Base-by-base conservation (phyloP, 2,888 invertebrate genomes). In the Drosophila dives region DNA sequence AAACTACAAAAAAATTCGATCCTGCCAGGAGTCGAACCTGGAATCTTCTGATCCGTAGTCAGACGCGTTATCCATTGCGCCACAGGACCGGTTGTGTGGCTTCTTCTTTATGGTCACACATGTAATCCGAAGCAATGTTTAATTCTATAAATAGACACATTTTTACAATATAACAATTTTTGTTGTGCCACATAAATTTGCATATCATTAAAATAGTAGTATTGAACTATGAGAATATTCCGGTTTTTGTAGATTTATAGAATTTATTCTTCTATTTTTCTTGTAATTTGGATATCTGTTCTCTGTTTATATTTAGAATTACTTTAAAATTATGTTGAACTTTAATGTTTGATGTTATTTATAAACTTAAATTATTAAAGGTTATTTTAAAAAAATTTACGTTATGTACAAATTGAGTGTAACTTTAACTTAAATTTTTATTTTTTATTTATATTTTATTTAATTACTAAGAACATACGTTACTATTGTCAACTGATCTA, bases 1-100 rank as follows among this genome's bases (percentile, higher is more conserved):
- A 34, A 50, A 40, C 8, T 34, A 33, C 23, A 3, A 42, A 67
- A 60, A 69, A 45, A 2, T 1, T 50, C 91, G 91, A 91, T 90
- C 91, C 91, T 91, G 91, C 91, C 91, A 91, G 92, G 92, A 91
- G 92, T 91, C 91, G 92, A 91, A 91, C 92, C 92, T 91, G 92
- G 92, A 92, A 91, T 91, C 92, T 91, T 92, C 92, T 92, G 92
- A 92, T 92, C 92, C 91, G 92, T 92, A 91, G 92, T 92, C 92
- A 91, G 89, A 90, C 90, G 86, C 88, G 90, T 92, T 91, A 92
- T 91, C 92, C 91, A 91, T 92, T 91, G 91, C 91, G 91, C 91
- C 91, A 91, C 91, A 91, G 91, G 91, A 90, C 91, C 91, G 67
- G 7, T 45, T 64, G 29, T 0, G 0, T 0, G n/a, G 0, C 0